Conservation (phyloP, 1,140 invertebrate species). For the Bathynomus jamesi region DNA sequence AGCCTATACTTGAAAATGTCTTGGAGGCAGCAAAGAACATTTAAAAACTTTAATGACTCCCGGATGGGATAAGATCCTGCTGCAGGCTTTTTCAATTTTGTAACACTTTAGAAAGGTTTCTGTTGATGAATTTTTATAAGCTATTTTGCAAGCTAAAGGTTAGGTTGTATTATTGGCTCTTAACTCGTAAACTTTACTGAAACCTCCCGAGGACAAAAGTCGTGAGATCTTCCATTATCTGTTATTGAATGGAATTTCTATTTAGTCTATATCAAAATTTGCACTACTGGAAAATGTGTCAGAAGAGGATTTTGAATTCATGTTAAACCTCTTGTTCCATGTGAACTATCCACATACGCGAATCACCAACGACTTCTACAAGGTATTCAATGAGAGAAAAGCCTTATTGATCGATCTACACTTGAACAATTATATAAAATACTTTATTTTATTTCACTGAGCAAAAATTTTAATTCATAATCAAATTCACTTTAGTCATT, state of each 20-base stretch:
- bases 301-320: not conserved
- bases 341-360: no score
- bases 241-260: not conserved
- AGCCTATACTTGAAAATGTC: not conserved
- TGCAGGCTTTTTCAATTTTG: slow-evolving; percentile 11
- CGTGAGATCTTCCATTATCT: not conserved
- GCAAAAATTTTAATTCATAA: no score
- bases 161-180: not conserved
- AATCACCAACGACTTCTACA: no score
- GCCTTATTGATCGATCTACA: no score
- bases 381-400: no score
- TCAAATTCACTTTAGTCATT: no score
- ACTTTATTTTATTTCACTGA: no score
- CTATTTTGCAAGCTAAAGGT: slow-evolving; percentile 12
- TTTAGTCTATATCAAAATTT: not conserved
- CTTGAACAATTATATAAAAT: no score
- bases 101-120: slow-evolving; percentile 15
- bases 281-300: not conserved
- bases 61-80: slow-evolving; percentile 5
- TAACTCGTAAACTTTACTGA: slow-evolving; percentile 9
- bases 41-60: slow-evolving; percentile 9
- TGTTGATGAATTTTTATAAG: not conserved
- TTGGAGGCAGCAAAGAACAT: not conserved
- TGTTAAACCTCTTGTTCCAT: not conserved
- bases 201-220: slow-evolving; percentile 9